phyloP scores from a whole-genome alignment of 1,140 invertebrate genomes.

The Drosophila obscura region DNA sequence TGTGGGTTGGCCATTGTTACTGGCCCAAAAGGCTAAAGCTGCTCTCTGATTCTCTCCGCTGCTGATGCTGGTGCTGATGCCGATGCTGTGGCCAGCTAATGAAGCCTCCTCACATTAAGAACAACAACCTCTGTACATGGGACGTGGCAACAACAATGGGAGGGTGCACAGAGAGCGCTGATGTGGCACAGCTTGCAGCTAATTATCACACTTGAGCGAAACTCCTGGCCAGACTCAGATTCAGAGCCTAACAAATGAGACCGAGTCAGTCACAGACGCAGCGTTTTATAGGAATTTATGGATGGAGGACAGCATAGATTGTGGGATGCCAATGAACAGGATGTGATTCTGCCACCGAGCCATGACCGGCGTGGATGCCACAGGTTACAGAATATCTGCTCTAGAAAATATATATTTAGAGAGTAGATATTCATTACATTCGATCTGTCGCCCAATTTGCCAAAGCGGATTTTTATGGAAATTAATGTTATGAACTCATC shows the following conservation, averaged over 20 bases:
- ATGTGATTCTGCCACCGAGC: background rate
- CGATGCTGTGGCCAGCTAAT: constrained; percentile 54
- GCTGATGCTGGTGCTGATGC: constrained; percentile 8
- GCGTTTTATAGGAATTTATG: constrained; percentile 23
- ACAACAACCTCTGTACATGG: constrained; percentile 31
- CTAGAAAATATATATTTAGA: background rate
- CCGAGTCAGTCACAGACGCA: constrained; percentile 41
- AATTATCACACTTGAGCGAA: constrained; percentile 72
- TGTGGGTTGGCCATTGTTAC: background rate
- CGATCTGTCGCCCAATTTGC: constrained; percentile 27
- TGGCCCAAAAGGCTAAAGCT: constrained; percentile 2
- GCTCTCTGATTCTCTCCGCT: background rate
- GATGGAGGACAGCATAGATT: background rate
- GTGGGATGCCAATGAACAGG: constrained; percentile 6
- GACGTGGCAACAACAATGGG: background rate
- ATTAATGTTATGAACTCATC: constrained; percentile 77
- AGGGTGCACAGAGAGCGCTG: background rate
- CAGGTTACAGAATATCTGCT: constrained; percentile 12
- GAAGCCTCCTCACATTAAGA: constrained; percentile 50
- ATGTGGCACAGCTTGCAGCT: constrained; percentile 68
- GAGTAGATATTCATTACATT: constrained; percentile 38
- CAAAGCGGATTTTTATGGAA: constrained; percentile 65
- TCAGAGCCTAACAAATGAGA: constrained; percentile 21
- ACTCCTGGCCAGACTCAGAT: background rate
- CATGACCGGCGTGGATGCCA: constrained; percentile 1